Evolutionary conservation across 1,140 invertebrate genomes (phyloP).

Genomic region (Thaumatotibia leucotreta): DNA sequence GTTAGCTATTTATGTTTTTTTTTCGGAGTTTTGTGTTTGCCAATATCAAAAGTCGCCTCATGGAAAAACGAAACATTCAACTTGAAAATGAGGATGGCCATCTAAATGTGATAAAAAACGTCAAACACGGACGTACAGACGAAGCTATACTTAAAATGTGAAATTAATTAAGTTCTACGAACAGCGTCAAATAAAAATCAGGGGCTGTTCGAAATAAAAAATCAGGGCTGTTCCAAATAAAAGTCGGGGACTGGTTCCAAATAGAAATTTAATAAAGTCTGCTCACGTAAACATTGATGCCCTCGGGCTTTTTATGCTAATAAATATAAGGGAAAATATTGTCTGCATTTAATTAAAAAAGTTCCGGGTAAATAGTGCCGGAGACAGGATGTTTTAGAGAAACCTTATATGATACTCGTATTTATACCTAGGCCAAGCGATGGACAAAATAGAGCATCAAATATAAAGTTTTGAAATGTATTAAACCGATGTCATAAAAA

Average conservation of each 20-base stretch:
- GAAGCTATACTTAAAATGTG: slow-evolving; percentile 13
- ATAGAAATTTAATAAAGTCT: slow-evolving; percentile 67
- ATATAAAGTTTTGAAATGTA: too few relatives aligned
- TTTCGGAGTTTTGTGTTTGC: too few relatives aligned
- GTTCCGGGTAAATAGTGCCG: background rate
- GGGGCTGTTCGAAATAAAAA: too few relatives aligned
- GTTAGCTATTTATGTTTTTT: too few relatives aligned
- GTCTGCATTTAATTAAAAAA: slow-evolving; percentile 23
- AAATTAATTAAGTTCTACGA: slow-evolving; percentile 63
- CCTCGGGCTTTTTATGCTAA: slow-evolving; percentile 25
- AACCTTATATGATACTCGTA: background rate
- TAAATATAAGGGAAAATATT: slow-evolving; percentile 24
- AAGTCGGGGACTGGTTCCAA: slow-evolving; percentile 24
- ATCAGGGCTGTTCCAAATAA: too few relatives aligned
- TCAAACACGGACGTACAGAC: background rate
- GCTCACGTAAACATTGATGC: slow-evolving; percentile 65
- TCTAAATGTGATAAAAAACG: too few relatives aligned
- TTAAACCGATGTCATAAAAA: too few relatives aligned
- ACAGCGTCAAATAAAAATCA: slow-evolving; percentile 45
- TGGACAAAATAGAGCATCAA: too few relatives aligned
- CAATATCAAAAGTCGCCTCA: too few relatives aligned
- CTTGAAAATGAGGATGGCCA: too few relatives aligned
- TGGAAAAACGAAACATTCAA: too few relatives aligned
- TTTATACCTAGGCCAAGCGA: too few relatives aligned
- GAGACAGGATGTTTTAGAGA: background rate